Conservation (phyloP, 2,888 invertebrate genomes). For the Meliscaeva auricollis region DNA sequence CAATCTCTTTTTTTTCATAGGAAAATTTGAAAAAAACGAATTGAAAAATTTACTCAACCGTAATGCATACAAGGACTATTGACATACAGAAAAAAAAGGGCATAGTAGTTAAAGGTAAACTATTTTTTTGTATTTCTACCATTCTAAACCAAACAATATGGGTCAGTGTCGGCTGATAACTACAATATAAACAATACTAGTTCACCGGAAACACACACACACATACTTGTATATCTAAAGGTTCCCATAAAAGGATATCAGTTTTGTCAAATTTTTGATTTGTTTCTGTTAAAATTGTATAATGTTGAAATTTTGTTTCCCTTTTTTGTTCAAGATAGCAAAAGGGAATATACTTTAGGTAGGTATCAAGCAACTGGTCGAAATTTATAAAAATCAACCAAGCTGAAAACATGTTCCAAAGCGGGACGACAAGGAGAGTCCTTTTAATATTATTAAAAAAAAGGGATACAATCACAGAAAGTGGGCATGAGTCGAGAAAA, state of each 20-base stretch:
- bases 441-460: neutral
- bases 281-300: slow-evolving; percentile 68
- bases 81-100: slow-evolving; percentile 14
- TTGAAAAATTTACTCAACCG: slow-evolving; percentile 62
- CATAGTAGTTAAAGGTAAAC: too few species aligned
- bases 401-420: slow-evolving; percentile 73
- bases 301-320: neutral
- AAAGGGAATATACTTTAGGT: slow-evolving; percentile 6
- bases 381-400: slow-evolving; percentile 36
- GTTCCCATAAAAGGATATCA: slow-evolving; percentile 28
- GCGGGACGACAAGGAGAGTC: slow-evolving; percentile 48
- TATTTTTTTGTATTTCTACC: neutral
- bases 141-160: slow-evolving; percentile 45
- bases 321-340: slow-evolving; percentile 13
- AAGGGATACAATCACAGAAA: slow-evolving; percentile 50
- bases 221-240: neutral
- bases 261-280: slow-evolving; percentile 69
- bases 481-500: slow-evolving; percentile 58
- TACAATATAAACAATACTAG: slow-evolving; percentile 46
- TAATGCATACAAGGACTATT: slow-evolving; percentile 22
- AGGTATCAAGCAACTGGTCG: slow-evolving; percentile 50
- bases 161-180: slow-evolving; percentile 62
- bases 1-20: slow-evolving; percentile 28
- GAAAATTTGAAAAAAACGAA: slow-evolving; percentile 21
- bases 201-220: slow-evolving; percentile 13